Conservation (phyloP, 1,140 invertebrate species). For the Marisa cornuarietis region DNA sequence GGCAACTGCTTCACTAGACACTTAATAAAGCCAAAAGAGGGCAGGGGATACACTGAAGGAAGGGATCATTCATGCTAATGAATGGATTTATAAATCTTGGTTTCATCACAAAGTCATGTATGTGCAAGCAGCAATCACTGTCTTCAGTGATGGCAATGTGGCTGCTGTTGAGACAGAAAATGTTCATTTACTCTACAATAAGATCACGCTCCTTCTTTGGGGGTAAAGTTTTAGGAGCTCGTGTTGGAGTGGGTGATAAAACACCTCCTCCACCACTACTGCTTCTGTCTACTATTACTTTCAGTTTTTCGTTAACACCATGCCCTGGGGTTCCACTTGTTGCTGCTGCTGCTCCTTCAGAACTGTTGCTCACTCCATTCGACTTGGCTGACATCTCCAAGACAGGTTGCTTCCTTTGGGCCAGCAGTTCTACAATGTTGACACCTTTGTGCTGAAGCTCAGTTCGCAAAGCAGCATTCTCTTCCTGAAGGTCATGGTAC, state of each 20-base stretch:
- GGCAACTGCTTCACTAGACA: neutral
- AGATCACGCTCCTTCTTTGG: constrained; percentile 26
- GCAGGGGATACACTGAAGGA: neutral
- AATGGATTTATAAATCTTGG: too few relatives aligned
- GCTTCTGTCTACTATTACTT: neutral
- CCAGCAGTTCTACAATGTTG: constrained; percentile 20
- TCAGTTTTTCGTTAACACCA: constrained; percentile 4
- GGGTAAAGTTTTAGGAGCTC: constrained; percentile 17
- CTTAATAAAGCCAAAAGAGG: neutral
- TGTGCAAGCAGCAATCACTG: constrained; percentile 1
- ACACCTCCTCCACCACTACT: neutral
- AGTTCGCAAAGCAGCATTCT: constrained; percentile 22
- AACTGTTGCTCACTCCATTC: neutral
- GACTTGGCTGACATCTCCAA: neutral
- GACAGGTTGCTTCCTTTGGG: constrained; percentile 19
- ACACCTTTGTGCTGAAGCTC: constrained; percentile 25
- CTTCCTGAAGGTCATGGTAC: constrained; percentile 27
- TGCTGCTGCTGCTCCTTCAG: neutral
- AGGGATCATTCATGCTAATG: too few relatives aligned
- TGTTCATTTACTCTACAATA: constrained; percentile 5
- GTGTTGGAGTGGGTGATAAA: constrained; percentile 7
- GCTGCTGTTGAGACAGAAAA: neutral
- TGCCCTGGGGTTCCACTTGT: neutral
- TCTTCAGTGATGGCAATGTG: neutral
- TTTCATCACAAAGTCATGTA: too few relatives aligned